Evolutionary conservation across 2,113 vertebrate genomes (phyloP).

Genomic region (Jacana jacana): DNA sequence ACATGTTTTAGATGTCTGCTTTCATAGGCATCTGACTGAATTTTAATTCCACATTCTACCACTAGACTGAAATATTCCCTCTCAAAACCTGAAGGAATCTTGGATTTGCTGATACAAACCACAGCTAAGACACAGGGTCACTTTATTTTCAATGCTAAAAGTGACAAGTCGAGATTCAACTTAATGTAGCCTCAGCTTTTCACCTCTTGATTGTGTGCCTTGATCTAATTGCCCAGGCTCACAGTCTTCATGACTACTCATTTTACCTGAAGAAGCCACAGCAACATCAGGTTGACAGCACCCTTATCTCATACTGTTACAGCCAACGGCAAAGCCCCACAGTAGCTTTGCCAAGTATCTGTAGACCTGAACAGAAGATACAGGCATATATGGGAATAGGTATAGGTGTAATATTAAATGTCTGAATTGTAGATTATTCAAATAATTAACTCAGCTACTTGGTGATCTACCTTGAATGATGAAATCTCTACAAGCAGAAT

Average conservation of each 20-base stretch:
- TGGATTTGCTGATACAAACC: background rate
- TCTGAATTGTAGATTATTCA: constrained; percentile 17
- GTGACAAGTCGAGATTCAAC: background rate
- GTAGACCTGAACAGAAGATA: background rate
- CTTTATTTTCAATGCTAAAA: background rate
- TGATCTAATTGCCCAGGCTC: background rate
- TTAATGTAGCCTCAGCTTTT: background rate
- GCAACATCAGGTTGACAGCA: background rate
- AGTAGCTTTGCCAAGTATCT: background rate
- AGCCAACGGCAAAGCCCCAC: background rate
- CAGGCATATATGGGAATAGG: background rate
- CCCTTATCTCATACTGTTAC: background rate
- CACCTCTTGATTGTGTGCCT: background rate
- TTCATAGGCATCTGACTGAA: background rate
- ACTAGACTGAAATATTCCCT: background rate
- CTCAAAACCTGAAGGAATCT: background rate
- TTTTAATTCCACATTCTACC: background rate
- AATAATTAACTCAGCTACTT: constrained; percentile 47
- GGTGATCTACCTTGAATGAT: constrained; percentile 28
- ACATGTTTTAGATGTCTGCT: background rate
- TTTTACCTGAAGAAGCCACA: background rate
- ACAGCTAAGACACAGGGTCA: background rate
- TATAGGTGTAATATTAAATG: background rate
- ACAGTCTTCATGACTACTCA: background rate
- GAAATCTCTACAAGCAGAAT: background rate